Conservation (phyloP, 2,888 invertebrate genomes). For the Rhaphigaster nebulosa region DNA sequence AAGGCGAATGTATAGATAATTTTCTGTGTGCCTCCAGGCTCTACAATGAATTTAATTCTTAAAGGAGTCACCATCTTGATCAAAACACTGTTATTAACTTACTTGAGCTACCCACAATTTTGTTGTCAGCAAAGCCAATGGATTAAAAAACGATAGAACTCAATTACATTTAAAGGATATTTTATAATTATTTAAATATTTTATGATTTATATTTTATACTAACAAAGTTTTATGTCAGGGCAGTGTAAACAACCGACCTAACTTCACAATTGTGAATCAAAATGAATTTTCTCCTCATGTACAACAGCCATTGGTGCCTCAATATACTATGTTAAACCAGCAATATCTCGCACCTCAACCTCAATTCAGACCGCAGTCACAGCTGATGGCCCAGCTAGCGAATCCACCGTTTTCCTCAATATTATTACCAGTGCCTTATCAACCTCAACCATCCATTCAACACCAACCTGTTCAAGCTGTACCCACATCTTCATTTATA, state of each 20-base stretch:
- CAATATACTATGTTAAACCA: neutral
- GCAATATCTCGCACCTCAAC: slow-evolving; percentile 40
- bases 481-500: neutral
- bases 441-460: slow-evolving; percentile 1
- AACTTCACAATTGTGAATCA: slow-evolving; percentile 19
- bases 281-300: neutral
- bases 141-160: too few relatives aligned
- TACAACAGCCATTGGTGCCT: neutral
- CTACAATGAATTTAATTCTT: too few relatives aligned
- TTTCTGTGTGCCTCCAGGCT: too few relatives aligned
- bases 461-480: slow-evolving; percentile 27
- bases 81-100: too few relatives aligned
- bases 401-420: neutral
- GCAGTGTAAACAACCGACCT: neutral
- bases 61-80: too few relatives aligned
- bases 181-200: neutral
- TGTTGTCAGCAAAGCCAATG: too few relatives aligned
- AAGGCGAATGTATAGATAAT: too few relatives aligned
- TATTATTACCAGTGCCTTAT: neutral
- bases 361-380: slow-evolving; percentile 45
- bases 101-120: too few relatives aligned
- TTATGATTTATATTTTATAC: neutral
- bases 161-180: too few relatives aligned
- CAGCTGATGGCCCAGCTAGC: neutral
- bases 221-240: slow-evolving; percentile 45